phyloP scores from a whole-genome alignment of 2,797 vertebrate genomes.

The Halcyon badia region DNA sequence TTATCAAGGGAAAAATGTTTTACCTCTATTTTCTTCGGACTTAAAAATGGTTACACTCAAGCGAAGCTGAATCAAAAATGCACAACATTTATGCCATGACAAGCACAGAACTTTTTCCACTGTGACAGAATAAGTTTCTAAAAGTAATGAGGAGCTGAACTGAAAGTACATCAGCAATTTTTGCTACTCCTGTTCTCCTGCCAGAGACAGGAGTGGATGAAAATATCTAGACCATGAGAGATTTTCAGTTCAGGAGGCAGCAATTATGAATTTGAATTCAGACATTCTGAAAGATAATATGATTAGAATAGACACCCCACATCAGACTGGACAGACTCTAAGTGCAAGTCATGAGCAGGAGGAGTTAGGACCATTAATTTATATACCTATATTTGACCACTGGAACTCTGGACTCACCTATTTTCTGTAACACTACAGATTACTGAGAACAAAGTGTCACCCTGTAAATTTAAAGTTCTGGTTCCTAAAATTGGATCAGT shows the following conservation, averaged over 20 bases:
- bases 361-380: background rate
- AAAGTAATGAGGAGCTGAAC: background rate
- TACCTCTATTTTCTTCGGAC: background rate
- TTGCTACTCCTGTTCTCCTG: background rate
- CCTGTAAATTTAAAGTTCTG: background rate
- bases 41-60: background rate
- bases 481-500: background rate
- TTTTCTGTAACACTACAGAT: background rate
- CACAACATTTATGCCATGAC: background rate
- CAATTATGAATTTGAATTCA: background rate
- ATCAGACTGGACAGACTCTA: background rate
- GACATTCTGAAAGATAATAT: background rate
- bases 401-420: background rate
- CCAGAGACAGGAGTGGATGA: background rate
- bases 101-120: background rate
- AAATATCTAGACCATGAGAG: background rate
- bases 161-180: background rate
- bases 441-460: background rate
- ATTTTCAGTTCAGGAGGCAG: background rate
- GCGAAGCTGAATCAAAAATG: background rate
- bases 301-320: background rate
- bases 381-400: background rate
- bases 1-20: conserved; percentile 15
- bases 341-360: background rate
- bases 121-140: background rate